phyloP scores from a whole-genome alignment of 2,797 vertebrate genomes.

The Poecilia picta region DNA sequence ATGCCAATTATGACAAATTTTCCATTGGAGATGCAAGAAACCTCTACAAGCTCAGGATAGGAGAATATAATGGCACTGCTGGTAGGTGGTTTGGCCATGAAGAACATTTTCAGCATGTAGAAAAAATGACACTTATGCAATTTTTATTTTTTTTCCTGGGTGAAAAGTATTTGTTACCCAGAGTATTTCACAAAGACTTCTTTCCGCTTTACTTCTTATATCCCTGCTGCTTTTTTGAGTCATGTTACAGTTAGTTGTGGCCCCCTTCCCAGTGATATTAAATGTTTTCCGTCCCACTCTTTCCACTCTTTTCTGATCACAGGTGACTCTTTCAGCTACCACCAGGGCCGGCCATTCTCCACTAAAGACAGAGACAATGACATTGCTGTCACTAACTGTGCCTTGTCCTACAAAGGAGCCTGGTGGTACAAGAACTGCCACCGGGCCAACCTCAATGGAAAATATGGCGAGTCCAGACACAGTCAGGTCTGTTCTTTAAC shows the following conservation, averaged over 20 bases:
- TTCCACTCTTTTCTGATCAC: slow-evolving; percentile 26
- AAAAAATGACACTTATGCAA: slow-evolving; percentile 8
- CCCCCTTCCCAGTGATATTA: slow-evolving; percentile 10
- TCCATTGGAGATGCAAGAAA: slow-evolving; percentile 88
- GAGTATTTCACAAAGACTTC: slow-evolving; percentile 20
- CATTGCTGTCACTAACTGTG: slow-evolving; percentile 97
- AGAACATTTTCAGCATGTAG: not conserved
- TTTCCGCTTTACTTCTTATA: slow-evolving; percentile 4
- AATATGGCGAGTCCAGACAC: slow-evolving; percentile 97
- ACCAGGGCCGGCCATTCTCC: slow-evolving; percentile 97
- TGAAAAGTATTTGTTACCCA: slow-evolving; percentile 56
- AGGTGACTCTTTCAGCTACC: slow-evolving; percentile 98
- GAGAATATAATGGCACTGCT: slow-evolving; percentile 95
- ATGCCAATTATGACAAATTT: slow-evolving; percentile 93
- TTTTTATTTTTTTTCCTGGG: slow-evolving; percentile 13
- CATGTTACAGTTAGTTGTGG: not conserved
- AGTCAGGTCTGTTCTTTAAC: slow-evolving; percentile 89
- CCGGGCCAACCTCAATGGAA: slow-evolving; percentile 97
- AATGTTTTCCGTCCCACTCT: slow-evolving; percentile 3
- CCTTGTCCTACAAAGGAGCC: slow-evolving; percentile 97
- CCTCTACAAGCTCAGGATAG: slow-evolving; percentile 93
- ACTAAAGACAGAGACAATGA: slow-evolving; percentile 98
- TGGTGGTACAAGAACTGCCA: slow-evolving; percentile 99
- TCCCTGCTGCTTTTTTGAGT: not conserved
- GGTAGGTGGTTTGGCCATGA: slow-evolving; percentile 73